Evolutionary conservation across 64 coral and sea anemone genomes (phyloP).

Genomic region (Orbicella faveolata): DNA sequence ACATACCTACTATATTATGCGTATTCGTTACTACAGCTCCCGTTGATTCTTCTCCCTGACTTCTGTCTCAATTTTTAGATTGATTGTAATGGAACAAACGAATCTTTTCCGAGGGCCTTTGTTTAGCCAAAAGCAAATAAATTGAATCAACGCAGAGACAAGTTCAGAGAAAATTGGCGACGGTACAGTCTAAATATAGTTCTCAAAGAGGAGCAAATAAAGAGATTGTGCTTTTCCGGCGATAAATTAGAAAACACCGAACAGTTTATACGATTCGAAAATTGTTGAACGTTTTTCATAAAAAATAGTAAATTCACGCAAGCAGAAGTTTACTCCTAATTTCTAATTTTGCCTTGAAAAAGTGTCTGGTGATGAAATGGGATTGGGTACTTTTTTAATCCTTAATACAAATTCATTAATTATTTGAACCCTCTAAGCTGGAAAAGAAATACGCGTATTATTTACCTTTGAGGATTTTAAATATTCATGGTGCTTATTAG

Average conservation of each 20-base stretch:
- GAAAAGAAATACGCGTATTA: background rate
- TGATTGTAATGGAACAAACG: background rate
- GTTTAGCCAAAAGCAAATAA: background rate
- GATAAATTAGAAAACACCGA: background rate
- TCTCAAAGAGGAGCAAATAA: slow-evolving; percentile 17
- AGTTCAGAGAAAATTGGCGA: background rate
- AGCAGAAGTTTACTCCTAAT: background rate
- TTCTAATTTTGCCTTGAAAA: background rate
- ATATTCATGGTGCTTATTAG: slow-evolving; percentile 17
- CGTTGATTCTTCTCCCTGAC: background rate
- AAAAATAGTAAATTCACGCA: background rate
- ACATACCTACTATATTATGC: background rate
- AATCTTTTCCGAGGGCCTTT: background rate
- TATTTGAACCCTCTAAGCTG: background rate
- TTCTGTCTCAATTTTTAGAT: background rate
- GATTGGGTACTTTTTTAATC: background rate
- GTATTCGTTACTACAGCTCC: background rate
- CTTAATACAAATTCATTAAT: background rate
- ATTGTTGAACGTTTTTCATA: background rate
- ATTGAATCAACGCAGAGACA: slow-evolving; percentile 3
- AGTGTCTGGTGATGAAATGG: background rate
- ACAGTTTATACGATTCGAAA: background rate
- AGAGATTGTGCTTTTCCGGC: slow-evolving; percentile 7
- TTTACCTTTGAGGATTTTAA: background rate
- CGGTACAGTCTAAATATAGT: background rate